Evolutionary conservation across 23 tunicate species (phyloP).

Genomic region (Diplosoma virens): DNA sequence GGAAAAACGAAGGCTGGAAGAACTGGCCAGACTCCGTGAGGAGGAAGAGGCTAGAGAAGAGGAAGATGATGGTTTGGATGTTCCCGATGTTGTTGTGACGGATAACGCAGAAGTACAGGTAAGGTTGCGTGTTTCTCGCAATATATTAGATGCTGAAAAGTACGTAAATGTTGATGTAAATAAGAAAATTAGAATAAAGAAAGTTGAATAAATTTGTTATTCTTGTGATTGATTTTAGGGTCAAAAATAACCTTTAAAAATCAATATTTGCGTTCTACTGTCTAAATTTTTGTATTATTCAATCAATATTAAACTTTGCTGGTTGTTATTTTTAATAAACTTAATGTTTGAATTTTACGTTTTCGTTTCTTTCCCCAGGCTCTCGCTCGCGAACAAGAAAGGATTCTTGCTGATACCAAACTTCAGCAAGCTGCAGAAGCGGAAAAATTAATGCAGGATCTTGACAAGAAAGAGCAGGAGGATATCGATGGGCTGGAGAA

Average conservation of each 20-base stretch:
- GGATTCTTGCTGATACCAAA: conserved; percentile 55
- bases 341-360: background rate
- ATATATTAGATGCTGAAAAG: background rate
- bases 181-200: too few relatives aligned
- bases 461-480: conserved; percentile 56
- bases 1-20: conserved; percentile 57
- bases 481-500: conserved; percentile 64
- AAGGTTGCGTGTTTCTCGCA: background rate
- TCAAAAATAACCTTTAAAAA: too few relatives aligned
- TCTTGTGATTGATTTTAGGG: background rate
- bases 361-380: conserved; percentile 32
- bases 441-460: conserved; percentile 50
- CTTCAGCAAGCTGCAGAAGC: conserved; percentile 59
- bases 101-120: conserved; percentile 81
- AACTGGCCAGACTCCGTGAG: conserved; percentile 37
- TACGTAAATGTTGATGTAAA: background rate
- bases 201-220: background rate
- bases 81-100: conserved; percentile 49
- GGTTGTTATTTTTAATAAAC: too few relatives aligned
- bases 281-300: too few relatives aligned
- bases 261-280: too few relatives aligned
- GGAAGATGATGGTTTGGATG: conserved; percentile 57
- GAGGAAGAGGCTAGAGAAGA: conserved; percentile 35
- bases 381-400: conserved; percentile 61
- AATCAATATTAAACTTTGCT: too few relatives aligned